Evolutionary conservation across 92 coral and sea anemone species (phyloP).

Genomic region (Micromussa lordhowensis): DNA sequence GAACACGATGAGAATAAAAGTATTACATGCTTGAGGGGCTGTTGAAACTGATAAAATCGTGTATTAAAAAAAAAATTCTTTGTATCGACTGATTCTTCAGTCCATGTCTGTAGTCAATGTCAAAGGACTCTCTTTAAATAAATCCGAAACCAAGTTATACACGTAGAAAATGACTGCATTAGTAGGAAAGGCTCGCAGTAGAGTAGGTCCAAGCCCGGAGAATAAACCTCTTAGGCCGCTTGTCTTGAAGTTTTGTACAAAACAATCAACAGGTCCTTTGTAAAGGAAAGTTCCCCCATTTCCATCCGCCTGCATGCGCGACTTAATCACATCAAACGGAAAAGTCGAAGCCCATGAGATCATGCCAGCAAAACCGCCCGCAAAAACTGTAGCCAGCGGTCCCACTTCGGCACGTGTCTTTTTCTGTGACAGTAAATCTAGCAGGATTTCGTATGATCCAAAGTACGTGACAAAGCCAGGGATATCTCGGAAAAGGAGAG

Average conservation of each 20-base stretch:
- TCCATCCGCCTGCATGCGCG: slow-evolving; percentile 96
- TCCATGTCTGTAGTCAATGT: neutral
- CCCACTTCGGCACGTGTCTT: slow-evolving; percentile 60
- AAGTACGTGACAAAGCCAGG: slow-evolving; percentile 90
- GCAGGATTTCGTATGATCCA: slow-evolving; percentile 78
- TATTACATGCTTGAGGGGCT: no score
- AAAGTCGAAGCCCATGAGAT: slow-evolving; percentile 88
- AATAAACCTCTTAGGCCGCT: slow-evolving; percentile 80
- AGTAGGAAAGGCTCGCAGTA: slow-evolving; percentile 88
- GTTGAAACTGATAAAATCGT: no score
- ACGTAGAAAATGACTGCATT: slow-evolving; percentile 88
- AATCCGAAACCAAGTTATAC: slow-evolving; percentile 42
- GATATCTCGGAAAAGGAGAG: slow-evolving; percentile 76
- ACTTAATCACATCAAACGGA: slow-evolving; percentile 90
- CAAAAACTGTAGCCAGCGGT: slow-evolving; percentile 65
- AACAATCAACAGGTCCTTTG: slow-evolving; percentile 78
- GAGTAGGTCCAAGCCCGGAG: slow-evolving; percentile 84
- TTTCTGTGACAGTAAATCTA: slow-evolving; percentile 59
- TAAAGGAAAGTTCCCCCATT: slow-evolving; percentile 74
- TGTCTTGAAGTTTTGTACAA: slow-evolving; percentile 76
- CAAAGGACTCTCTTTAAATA: neutral
- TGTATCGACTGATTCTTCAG: neutral
- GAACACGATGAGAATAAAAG: no score
- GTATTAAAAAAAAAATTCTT: neutral
- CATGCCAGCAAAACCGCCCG: slow-evolving; percentile 93